These are phyloP conservation scores for Sthenelais limicola DNA, from an alignment of 2,888 invertebrate species.

Conservation along the genomic window DNA sequence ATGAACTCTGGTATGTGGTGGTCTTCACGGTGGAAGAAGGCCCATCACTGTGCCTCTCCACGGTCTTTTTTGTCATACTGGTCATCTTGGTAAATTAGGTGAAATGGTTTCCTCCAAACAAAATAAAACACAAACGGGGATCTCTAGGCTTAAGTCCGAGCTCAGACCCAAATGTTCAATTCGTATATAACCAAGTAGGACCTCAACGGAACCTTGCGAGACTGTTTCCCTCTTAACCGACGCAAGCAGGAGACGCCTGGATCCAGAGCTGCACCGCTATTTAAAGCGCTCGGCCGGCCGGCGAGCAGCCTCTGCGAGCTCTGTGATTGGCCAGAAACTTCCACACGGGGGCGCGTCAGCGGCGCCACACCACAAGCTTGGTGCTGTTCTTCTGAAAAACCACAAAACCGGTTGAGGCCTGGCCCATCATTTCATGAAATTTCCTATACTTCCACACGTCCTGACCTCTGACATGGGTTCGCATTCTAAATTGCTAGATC, in stretches of 20 bases:
- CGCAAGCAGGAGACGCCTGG: conserved; percentile 26
- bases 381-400: too few relatives aligned
- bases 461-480: conserved; percentile 22
- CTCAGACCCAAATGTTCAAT: background rate
- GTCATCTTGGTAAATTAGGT: conserved; percentile 5
- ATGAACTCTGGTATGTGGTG: conserved; percentile 27
- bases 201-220: background rate
- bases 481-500: conserved; percentile 38
- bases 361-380: background rate
- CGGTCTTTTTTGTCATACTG: background rate
- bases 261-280: background rate
- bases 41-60: background rate
- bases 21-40: conserved; percentile 25
- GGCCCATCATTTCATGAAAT: conserved; percentile 17
- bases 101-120: background rate
- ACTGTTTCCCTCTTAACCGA: conserved; percentile 4
- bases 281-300: conserved; percentile 18
- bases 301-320: background rate
- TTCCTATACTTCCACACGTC: conserved; percentile 12
- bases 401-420: conserved; percentile 35
- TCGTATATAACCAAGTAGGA: background rate
- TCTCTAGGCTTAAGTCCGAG: conserved; percentile 9
- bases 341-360: conserved; percentile 2
- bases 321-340: conserved; percentile 1
- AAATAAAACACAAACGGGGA: conserved; percentile 15